Base-by-base conservation (phyloP, 92 coral and sea anemone genomes). In the Pocillopora grandis region DNA sequence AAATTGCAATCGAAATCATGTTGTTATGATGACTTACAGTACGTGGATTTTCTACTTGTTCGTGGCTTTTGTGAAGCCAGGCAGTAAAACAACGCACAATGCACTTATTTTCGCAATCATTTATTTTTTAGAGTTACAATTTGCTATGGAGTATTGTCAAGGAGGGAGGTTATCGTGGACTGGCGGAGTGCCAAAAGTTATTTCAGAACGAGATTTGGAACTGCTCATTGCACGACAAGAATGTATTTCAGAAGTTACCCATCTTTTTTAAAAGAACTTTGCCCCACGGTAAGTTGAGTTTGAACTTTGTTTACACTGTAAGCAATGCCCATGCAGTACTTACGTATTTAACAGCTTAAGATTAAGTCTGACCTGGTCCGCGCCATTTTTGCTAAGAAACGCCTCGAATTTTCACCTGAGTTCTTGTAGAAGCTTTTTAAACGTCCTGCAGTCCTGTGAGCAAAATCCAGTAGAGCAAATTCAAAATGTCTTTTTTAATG, bases 191-290 rank as follows among this genome's bases (percentile, higher is more conserved):
- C 58, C 71, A 61, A n/a, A 59, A 70, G 65, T 90, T 66, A 66
- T 92, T 92, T 48, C 58, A 77, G 31, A 62, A 70, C 66, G 84
- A 79, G 61, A 85, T 86, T 73, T 92, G 95, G 95, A 89, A 92
- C 72, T 92, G 95, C 20, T 20, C 83, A 2, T 61, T 87, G 63
- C 66, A 21, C 4, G 72, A 71, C 42, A 33, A 66, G 58, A 42
- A 9, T 48, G 59, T 67, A 16, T 33, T 19, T 35, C 20, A 76
- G 1, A 4, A 58, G 60, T 35, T 76, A 63, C 94, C 90, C 57
- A 63, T 86, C 35, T 72, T 87, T 33, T 70, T 75, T 15, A 66
- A 74, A 58, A 20, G 84, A 27, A 84, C 84, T 20, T 61, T 90
- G 23, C 76, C 88, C 16, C 49, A 48, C 66, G 90, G 93, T 90